Evolutionary conservation across 2,888 invertebrate genomes (phyloP).

Genomic region (Eristalis intricaria): DNA sequence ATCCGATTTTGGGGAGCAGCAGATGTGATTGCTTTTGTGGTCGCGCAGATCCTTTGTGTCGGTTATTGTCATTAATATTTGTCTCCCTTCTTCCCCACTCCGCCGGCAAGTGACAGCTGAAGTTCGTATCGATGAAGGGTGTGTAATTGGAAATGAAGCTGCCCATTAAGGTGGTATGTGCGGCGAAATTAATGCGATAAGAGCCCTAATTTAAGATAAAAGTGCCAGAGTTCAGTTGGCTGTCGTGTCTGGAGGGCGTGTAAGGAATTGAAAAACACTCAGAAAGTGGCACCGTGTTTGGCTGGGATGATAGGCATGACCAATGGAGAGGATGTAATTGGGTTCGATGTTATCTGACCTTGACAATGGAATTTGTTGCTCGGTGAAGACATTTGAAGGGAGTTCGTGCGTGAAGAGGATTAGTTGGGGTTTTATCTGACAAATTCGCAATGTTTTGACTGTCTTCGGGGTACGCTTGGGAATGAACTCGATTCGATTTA

Average conservation of each 20-base stretch:
- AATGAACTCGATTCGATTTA: background rate
- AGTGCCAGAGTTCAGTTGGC: constrained; percentile 53
- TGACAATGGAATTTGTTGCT: background rate
- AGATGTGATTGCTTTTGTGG: constrained; percentile 54
- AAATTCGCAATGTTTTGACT: background rate
- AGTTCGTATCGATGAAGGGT: constrained; percentile 34
- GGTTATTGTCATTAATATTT: constrained; percentile 55
- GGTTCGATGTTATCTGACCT: background rate
- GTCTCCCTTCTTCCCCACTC: background rate
- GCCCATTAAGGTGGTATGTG: constrained; percentile 51
- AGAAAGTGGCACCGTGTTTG: background rate
- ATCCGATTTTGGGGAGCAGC: constrained; percentile 47
- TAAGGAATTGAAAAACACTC: constrained; percentile 12
- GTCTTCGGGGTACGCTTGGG: background rate
- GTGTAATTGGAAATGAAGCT: constrained; percentile 44
- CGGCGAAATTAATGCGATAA: constrained; percentile 56
- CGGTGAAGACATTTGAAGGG: background rate
- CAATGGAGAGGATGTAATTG: background rate
- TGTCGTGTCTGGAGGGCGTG: background rate
- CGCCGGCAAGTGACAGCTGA: constrained; percentile 17
- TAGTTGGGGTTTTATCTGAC: background rate
- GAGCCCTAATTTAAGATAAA: constrained; percentile 54
- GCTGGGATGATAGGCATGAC: background rate
- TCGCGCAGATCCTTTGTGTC: constrained; percentile 42
- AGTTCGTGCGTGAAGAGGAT: background rate